phyloP scores from a whole-genome alignment of 2,113 vertebrate species.

The Cervus canadensis region DNA sequence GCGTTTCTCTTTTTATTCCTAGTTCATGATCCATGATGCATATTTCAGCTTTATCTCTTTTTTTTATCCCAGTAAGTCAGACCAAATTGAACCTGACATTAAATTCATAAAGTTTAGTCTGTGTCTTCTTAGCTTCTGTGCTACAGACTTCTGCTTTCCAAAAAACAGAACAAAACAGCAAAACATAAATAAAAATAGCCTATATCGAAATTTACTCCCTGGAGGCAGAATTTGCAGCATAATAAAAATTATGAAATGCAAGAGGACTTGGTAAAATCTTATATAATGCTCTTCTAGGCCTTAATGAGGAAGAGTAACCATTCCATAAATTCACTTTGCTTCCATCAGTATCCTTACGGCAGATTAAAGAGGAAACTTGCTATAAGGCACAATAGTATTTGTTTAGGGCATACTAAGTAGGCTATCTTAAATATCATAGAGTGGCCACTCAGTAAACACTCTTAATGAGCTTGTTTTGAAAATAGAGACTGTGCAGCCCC shows the following conservation, averaged over 20 bases:
- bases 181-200: background rate
- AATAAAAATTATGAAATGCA: background rate
- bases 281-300: background rate
- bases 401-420: background rate
- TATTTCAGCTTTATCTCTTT: background rate
- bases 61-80: background rate
- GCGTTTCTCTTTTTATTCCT: background rate
- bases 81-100: background rate
- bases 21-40: background rate
- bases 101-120: background rate
- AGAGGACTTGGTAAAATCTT: background rate
- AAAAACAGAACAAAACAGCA: background rate
- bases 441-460: conserved; percentile 18
- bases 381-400: background rate
- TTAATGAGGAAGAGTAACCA: background rate
- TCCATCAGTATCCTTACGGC: background rate
- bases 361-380: background rate
- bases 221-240: background rate
- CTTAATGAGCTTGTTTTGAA: conserved; percentile 68
- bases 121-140: background rate
- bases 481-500: conserved; percentile 8
- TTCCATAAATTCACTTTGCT: background rate
- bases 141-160: background rate
- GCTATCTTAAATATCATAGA: background rate
- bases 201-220: background rate